phyloP scores from a whole-genome alignment of 2,888 invertebrate species.

The Torymus tubicola region DNA sequence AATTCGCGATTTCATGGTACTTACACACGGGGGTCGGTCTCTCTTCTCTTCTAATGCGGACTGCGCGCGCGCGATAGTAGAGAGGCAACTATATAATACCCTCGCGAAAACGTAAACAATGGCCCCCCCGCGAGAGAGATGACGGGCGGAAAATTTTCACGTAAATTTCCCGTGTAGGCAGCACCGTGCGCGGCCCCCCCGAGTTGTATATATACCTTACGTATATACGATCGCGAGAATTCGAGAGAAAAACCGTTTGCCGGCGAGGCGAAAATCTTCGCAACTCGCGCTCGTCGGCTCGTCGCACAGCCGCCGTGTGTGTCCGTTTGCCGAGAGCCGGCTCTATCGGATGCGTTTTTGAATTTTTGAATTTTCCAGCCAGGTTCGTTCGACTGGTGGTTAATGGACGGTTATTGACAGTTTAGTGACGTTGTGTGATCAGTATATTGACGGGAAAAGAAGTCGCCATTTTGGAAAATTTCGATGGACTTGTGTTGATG shows the following conservation, averaged over 20 bases:
- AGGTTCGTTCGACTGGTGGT: background rate
- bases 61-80: background rate
- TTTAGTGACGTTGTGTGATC: too few species aligned
- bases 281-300: constrained; percentile 12
- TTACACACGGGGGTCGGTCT: background rate
- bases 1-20: constrained; percentile 37
- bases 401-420: too few species aligned
- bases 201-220: too few species aligned
- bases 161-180: too few species aligned
- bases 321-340: constrained; percentile 13
- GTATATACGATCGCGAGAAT: too few species aligned
- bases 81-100: background rate
- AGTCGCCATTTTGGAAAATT: too few species aligned
- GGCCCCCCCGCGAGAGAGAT: too few species aligned
- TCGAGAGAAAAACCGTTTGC: too few species aligned
- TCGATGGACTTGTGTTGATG: too few species aligned
- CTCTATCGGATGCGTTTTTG: constrained; percentile 22
- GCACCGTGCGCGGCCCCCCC: too few species aligned
- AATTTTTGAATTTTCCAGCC: constrained; percentile 46
- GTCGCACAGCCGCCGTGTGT: background rate
- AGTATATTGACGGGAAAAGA: too few species aligned
- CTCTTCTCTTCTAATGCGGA: background rate
- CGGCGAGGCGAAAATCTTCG: background rate
- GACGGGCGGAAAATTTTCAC: constrained; percentile 40
- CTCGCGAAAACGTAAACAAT: background rate